Evolutionary conservation across 2,888 invertebrate species (phyloP).

Genomic region (Drosophila melanosoma): DNA sequence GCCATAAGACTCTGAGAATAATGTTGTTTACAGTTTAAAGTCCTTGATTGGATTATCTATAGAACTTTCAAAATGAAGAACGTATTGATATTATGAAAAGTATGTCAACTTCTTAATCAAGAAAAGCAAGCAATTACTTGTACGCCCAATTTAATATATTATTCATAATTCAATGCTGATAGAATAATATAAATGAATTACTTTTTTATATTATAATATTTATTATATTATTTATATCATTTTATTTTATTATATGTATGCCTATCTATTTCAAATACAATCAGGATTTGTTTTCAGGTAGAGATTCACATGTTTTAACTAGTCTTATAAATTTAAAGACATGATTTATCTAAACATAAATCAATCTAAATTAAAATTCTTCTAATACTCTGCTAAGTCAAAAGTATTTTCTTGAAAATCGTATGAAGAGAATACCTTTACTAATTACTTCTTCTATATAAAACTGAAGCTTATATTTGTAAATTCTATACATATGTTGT

Average conservation of each 20-base stretch:
- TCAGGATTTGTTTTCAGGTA: not conserved
- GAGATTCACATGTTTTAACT: not conserved
- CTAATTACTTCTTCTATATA: not conserved
- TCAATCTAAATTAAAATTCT: too few relatives aligned
- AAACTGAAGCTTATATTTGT: not conserved
- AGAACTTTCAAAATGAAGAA: not conserved
- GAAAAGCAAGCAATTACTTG: not conserved
- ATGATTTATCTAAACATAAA: too few relatives aligned
- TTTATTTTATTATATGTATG: not conserved
- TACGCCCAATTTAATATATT: too few relatives aligned
- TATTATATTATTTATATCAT: not conserved
- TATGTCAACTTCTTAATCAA: not conserved
- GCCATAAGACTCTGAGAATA: not conserved
- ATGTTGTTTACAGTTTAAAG: not conserved
- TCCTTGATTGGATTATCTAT: not conserved
- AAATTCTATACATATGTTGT: slow-evolving; percentile 5
- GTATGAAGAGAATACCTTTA: not conserved
- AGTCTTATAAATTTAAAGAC: too few relatives aligned
- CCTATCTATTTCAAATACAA: not conserved
- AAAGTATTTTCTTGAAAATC: not conserved
- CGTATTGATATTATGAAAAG: not conserved
- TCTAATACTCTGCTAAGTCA: too few relatives aligned
- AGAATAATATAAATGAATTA: too few relatives aligned
- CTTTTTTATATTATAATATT: not conserved
- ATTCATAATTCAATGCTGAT: too few relatives aligned